Evolutionary conservation across 2,797 vertebrate species (phyloP).

Genomic region (Anas capensis): DNA sequence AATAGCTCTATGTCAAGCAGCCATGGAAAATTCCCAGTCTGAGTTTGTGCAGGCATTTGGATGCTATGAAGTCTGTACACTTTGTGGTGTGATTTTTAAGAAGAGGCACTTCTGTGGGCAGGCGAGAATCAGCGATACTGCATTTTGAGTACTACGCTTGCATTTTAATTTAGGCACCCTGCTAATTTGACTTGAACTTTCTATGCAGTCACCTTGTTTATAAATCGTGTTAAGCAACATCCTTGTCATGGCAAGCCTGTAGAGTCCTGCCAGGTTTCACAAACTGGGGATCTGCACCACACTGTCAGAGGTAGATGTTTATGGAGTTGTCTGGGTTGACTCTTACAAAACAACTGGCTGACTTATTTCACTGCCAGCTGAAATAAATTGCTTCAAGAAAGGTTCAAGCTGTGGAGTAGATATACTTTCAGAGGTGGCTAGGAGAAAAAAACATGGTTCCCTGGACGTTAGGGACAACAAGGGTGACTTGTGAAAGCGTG

Average conservation of each 20-base stretch:
- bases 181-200: conserved; percentile 4
- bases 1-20: not conserved
- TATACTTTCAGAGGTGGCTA: not conserved
- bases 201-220: not conserved
- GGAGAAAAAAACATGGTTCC: not conserved
- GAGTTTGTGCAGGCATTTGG: not conserved
- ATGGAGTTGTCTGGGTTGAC: not conserved
- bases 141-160: not conserved
- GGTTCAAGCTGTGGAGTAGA: fast-evolving
- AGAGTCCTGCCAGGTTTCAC: not conserved
- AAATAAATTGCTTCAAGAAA: not conserved
- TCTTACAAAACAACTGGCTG: not conserved
- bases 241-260: not conserved
- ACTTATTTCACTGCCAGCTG: not conserved
- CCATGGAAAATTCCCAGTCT: conserved; percentile 41
- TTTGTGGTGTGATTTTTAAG: not conserved
- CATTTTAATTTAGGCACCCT: not conserved
- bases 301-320: not conserved
- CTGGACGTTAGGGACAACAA: not conserved
- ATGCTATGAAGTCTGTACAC: not conserved
- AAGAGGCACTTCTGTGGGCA: not conserved
- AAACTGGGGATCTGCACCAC: not conserved
- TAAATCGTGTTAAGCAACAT: not conserved
- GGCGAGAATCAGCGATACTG: not conserved
- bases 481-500: not conserved